Conservation (phyloP, 1,140 invertebrate species). For the Protaetia brevitarsis region DNA sequence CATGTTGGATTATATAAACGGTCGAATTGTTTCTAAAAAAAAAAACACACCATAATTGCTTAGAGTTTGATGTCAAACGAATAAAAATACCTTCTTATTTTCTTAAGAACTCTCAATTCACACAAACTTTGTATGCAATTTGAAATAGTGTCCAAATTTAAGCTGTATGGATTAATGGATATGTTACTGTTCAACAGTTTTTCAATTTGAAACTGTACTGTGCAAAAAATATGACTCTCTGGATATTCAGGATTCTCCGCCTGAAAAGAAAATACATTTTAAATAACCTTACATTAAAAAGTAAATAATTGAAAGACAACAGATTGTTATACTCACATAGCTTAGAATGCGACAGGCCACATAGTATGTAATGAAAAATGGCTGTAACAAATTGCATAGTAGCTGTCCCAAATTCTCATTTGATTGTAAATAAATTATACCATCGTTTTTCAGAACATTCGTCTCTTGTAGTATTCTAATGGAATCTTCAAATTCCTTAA, state of each 20-base stretch:
- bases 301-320: too few species aligned
- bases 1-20: background rate
- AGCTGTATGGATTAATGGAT: slow-evolving; percentile 57
- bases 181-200: slow-evolving; percentile 41
- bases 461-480: slow-evolving; percentile 49
- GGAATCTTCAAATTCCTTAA: slow-evolving; percentile 54
- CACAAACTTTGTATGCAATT: slow-evolving; percentile 50
- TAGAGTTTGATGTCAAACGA: background rate
- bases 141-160: slow-evolving; percentile 55
- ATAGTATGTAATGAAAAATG: slow-evolving; percentile 52
- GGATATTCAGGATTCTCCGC: slow-evolving; percentile 39
- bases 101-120: slow-evolving; percentile 40
- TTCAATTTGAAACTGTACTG: slow-evolving; percentile 54
- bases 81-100: slow-evolving; percentile 45
- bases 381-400: slow-evolving; percentile 52
- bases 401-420: slow-evolving; percentile 51
- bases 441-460: slow-evolving; percentile 44
- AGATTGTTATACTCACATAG: slow-evolving; percentile 33
- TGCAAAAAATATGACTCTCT: slow-evolving; percentile 51
- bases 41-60: background rate
- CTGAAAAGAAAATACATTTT: slow-evolving; percentile 37
- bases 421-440: slow-evolving; percentile 42
- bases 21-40: background rate
- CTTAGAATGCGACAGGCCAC: slow-evolving; percentile 48
- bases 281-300: slow-evolving; percentile 38